A percentile compares a stretch with the other conserved stretches of the same genome.
Conservation (phyloP, 2,113 vertebrate species). For the Isichthys henryi region DNA sequence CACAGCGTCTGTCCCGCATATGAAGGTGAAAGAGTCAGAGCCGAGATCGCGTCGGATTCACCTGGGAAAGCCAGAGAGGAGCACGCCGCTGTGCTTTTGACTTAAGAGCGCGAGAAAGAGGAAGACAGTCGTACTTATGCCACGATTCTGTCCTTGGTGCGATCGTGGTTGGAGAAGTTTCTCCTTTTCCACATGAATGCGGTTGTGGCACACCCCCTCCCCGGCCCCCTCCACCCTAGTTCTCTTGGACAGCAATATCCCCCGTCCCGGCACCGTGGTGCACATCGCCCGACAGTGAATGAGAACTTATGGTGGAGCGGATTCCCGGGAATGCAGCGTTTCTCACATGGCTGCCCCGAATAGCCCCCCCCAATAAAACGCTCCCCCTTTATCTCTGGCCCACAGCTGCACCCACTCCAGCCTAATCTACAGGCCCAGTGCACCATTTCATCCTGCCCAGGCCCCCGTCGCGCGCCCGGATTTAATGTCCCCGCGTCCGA, state of each 20-base stretch:
- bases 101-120: background rate
- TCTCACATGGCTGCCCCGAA: background rate
- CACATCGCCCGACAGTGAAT: background rate
- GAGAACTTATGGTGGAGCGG: background rate
- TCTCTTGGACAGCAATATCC: background rate
- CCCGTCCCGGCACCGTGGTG: background rate
- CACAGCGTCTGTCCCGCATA: too few species aligned
- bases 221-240: too few species aligned
- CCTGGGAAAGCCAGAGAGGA: background rate
- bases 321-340: background rate
- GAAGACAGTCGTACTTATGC: too few species aligned
- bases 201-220: background rate
- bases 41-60: background rate
- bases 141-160: background rate
- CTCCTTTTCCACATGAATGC: background rate
- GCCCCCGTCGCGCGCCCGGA: background rate
- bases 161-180: background rate
- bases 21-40: background rate
- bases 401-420: conserved; percentile 11
- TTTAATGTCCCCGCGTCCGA: conserved; percentile 8
- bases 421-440: conserved; percentile 8
- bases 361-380: background rate
- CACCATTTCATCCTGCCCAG: conserved; percentile 11
- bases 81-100: background rate
- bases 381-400: background rate